Conservation (phyloP, 92 coral and sea anemone genomes). For the Palythoa heliodiscus region DNA sequence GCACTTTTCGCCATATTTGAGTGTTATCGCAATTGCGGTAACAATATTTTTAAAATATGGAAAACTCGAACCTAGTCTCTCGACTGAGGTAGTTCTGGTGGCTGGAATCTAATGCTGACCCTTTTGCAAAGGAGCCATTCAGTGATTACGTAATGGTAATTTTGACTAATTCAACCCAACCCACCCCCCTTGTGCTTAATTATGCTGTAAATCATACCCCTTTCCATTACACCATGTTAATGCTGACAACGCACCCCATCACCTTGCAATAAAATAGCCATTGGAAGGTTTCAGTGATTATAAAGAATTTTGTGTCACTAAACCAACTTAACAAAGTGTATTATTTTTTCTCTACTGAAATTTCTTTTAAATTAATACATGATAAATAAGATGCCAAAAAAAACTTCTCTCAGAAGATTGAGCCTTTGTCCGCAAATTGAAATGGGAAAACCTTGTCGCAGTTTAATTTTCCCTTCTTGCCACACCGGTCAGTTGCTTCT, state of each 20-base stretch:
- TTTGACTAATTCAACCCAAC: no score
- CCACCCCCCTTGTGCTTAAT: no score
- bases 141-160: no score
- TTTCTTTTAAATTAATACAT: no score
- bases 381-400: not conserved
- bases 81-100: no score
- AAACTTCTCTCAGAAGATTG: not conserved
- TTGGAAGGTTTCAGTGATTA: not conserved
- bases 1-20: no score
- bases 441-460: not conserved
- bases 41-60: no score
- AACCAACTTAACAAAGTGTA: not conserved
- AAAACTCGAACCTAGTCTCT: no score
- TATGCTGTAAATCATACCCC: no score
- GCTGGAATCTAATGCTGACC: no score
- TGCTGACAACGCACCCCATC: not conserved
- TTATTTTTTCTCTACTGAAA: not conserved
- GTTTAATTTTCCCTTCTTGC: not conserved
- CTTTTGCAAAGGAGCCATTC: no score
- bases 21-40: no score
- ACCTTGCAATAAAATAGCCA: not conserved
- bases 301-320: not conserved
- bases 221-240: not conserved
- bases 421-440: not conserved
- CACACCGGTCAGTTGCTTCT: not conserved